Conservation (phyloP, 2,888 invertebrate genomes). For the Periphyllus acericola region DNA sequence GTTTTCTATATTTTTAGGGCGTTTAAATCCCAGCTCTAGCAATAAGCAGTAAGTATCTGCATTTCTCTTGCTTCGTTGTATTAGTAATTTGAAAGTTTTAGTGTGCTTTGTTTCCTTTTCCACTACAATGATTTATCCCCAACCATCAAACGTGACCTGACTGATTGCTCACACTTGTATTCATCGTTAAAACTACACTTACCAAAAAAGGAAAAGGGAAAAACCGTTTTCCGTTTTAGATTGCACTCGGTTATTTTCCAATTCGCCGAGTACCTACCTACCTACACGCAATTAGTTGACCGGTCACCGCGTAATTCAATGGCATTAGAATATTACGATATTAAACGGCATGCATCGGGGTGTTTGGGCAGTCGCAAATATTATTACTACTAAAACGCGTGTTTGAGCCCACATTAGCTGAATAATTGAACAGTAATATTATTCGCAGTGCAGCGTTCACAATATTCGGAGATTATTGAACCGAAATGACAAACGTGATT, state of each 20-base stretch:
- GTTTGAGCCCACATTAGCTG: not conserved
- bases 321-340: not conserved
- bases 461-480: not conserved
- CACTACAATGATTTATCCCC: not conserved
- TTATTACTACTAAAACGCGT: not conserved
- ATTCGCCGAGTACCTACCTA: not conserved
- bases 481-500: too few species aligned
- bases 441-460: not conserved
- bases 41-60: too few species aligned
- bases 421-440: not conserved
- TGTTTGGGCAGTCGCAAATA: not conserved
- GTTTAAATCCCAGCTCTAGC: too few species aligned
- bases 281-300: not conserved
- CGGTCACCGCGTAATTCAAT: not conserved
- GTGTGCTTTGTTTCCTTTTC: not conserved
- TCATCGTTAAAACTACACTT: not conserved
- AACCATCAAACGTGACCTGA: conserved; percentile 19
- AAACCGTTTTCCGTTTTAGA: not conserved
- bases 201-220: not conserved
- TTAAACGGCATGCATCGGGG: not conserved
- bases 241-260: not conserved
- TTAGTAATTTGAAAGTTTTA: conserved; percentile 7
- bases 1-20: too few species aligned
- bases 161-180: not conserved
- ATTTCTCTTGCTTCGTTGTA: not conserved